Evolutionary conservation across 2,113 vertebrate species (phyloP), one percentile per base, ranked within the genome.

Genomic region (Tragulus kanchil): DNA sequence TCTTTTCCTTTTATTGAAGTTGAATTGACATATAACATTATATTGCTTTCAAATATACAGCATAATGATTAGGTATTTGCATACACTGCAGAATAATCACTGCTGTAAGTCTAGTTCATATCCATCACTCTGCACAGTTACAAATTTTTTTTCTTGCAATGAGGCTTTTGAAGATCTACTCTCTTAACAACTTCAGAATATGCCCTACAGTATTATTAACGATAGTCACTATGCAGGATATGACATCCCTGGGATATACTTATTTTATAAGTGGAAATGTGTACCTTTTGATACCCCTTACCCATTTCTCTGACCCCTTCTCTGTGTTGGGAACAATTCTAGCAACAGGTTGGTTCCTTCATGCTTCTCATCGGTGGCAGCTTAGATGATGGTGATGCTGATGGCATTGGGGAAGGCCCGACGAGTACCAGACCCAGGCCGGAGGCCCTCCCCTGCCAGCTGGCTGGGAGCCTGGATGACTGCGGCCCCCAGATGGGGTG

Each of bases 401-500:
- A 8, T 19, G 23, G 45, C 42, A 3, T 73, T 36, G 45, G 54
- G 23, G 61, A 48, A 59, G 36, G 21, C 42, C n/a, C 58, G 12
- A 58, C 3, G 31, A 23, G n/a, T 36, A 36, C 71, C 23, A 7
- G 92, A n/a, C 26, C 8, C 36, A 67, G 61, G 52, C 17, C 1
- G 1, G 59, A 45, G 21, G 31, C n/a, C 42, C 23, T 26, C 26
- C 0, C 83, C 14, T 36, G 21, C 81, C 0, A 2, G 65, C 6
- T 25, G 28, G 11, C 3, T 82, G 62, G 52, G 8, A 73, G 17
- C 28, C 28, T 2, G 1, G 7, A 2, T 14, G 52, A 1, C 58
- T 0, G 1, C 7, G 50, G 62, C 17, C 58, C 26, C 64, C 5
- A 2, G n/a, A 42, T 0, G 36, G 21, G 6, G 25, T 5, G 23